phyloP scores from a whole-genome alignment of 2,113 vertebrate genomes.

The Brienomyrus longianalis region DNA sequence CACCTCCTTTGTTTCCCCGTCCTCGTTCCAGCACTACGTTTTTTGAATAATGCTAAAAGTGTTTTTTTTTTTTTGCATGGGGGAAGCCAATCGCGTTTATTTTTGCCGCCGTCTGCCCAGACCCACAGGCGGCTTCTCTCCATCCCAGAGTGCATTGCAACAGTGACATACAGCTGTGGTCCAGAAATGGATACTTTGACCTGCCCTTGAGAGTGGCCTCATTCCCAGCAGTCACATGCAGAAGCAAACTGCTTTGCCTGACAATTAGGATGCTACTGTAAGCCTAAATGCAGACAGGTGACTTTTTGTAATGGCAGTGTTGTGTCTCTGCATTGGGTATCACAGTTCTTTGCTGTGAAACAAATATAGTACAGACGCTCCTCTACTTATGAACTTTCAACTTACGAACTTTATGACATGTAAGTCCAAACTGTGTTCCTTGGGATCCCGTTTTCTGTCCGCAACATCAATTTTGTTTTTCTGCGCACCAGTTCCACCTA shows the following conservation, averaged over 20 bases:
- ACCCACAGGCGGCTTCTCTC: conserved; percentile 41
- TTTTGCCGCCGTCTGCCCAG: conserved; percentile 37
- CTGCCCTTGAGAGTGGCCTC: conserved; percentile 46
- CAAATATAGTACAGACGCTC: background rate
- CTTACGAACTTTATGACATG: too few species aligned
- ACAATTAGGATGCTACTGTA: background rate
- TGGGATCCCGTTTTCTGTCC: too few species aligned
- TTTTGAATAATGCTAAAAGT: background rate
- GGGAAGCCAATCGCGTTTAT: conserved; percentile 32
- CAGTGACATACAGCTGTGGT: conserved; percentile 23
- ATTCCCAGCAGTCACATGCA: background rate
- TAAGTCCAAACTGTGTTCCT: too few species aligned
- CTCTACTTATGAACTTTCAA: too few species aligned
- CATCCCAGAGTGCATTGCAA: conserved; percentile 40
- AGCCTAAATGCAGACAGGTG: background rate
- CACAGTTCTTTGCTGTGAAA: background rate
- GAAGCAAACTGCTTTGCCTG: background rate
- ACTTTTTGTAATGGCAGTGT: background rate
- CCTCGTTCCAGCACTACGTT: background rate
- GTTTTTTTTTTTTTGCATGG: background rate
- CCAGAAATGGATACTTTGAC: conserved; percentile 37
- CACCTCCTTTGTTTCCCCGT: conserved; percentile 8
- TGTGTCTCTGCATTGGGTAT: too few species aligned
- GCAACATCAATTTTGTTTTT: too few species aligned
- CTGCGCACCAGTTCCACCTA: too few species aligned